Conservation (phyloP, 2,113 vertebrate species). For the Acrocephalus arundinaceus region DNA sequence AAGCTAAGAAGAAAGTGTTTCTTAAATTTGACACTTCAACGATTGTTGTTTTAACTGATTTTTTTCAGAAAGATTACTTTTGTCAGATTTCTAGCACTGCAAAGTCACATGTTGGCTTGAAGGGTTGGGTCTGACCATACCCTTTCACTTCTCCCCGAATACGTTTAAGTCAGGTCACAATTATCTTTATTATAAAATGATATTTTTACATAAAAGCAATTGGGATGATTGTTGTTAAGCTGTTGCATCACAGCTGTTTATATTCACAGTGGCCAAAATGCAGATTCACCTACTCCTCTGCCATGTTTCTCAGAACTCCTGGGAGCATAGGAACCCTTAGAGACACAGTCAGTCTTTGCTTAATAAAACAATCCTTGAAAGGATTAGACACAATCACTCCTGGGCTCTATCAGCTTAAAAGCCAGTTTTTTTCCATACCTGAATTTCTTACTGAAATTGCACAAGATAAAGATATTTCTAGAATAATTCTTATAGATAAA, state of each 20-base stretch:
- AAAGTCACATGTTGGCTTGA: not conserved
- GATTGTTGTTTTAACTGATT: not conserved
- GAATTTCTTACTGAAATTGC: not conserved
- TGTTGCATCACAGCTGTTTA: not conserved
- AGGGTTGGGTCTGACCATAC: not conserved
- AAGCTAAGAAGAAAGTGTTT: not conserved
- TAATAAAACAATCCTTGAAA: not conserved
- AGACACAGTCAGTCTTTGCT: not conserved
- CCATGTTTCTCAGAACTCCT: not conserved
- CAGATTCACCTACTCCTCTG: not conserved
- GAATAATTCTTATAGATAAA: not conserved
- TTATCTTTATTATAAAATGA: not conserved
- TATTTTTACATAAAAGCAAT: not conserved
- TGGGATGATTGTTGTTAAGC: not conserved
- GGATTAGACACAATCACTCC: not conserved
- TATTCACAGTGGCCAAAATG: not conserved
- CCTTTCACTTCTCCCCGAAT: not conserved
- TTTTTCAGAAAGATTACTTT: not conserved
- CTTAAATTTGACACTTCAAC: not conserved
- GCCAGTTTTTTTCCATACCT: not conserved
- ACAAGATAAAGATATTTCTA: not conserved
- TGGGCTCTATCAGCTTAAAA: not conserved
- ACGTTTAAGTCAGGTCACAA: not conserved
- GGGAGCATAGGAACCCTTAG: not conserved
- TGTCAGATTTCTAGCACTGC: not conserved